Conservation (phyloP, 1,140 invertebrate genomes). For the Drosophila takahashii region DNA sequence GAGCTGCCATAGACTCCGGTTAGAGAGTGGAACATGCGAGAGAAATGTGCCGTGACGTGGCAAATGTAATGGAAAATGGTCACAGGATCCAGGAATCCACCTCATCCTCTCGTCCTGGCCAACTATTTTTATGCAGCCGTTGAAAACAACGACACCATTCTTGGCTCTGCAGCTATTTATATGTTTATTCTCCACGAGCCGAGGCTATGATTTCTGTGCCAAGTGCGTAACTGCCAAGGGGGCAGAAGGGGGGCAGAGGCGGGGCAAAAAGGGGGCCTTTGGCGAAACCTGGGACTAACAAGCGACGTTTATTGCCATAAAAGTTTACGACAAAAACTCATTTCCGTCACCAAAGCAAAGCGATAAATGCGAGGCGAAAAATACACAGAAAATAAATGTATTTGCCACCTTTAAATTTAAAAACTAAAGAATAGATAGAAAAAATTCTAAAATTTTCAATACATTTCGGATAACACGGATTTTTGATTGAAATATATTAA, state of each 20-base stretch:
- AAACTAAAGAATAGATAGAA: not conserved
- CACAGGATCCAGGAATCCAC: conserved; percentile 24
- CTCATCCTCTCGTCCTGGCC: conserved; percentile 12
- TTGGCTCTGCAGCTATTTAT: conserved; percentile 63
- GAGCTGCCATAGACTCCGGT: conserved; percentile 64
- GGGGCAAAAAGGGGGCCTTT: not conserved
- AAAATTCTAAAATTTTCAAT: no score
- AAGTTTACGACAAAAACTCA: conserved; percentile 83
- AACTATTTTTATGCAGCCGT: conserved; percentile 71
- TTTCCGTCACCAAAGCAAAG: conserved; percentile 75
- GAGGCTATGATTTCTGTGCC: conserved; percentile 64
- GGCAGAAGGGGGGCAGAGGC: no score
- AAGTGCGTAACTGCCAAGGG: conserved; percentile 61
- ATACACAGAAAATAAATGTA: not conserved
- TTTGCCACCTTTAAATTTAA: no score
- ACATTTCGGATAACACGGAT: no score
- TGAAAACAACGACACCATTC: conserved; percentile 56
- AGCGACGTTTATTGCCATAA: conserved; percentile 82
- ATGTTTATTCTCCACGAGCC: conserved; percentile 61
- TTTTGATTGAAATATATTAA: no score
- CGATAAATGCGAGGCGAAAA: conserved; percentile 61
- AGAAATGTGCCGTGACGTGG: conserved; percentile 76
- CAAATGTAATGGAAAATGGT: conserved; percentile 81
- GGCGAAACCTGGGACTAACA: conserved; percentile 53
- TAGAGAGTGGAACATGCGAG: conserved; percentile 61